Evolutionary conservation across 1,140 invertebrate species (phyloP).

Genomic region (Macrosteles quadrilineatus): DNA sequence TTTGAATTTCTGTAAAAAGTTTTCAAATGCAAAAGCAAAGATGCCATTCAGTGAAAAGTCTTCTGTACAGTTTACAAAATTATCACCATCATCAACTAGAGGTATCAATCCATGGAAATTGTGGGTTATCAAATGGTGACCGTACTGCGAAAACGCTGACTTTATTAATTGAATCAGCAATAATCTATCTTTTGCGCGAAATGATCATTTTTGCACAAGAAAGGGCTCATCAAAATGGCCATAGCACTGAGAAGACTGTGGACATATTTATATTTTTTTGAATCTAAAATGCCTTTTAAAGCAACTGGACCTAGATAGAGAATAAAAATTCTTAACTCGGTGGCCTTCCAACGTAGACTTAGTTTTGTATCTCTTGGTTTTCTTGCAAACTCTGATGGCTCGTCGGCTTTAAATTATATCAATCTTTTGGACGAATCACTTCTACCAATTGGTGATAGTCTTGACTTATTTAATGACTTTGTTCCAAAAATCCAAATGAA

Average conservation of each 20-base stretch:
- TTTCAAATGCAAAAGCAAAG: not conserved
- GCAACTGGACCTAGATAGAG: slow-evolving; percentile 40
- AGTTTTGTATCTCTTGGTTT: slow-evolving; percentile 40
- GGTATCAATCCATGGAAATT: slow-evolving; percentile 37
- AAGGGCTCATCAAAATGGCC: not conserved
- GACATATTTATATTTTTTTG: slow-evolving; percentile 6
- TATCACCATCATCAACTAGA: slow-evolving; percentile 28
- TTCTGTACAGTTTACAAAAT: slow-evolving; percentile 17
- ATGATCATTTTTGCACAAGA: not conserved
- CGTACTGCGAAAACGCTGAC: slow-evolving; percentile 37
- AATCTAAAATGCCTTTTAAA: slow-evolving; percentile 15
- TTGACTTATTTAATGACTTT: not conserved
- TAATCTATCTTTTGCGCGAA: not conserved
- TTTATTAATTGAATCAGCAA: slow-evolving; percentile 28
- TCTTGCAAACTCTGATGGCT: slow-evolving; percentile 43
- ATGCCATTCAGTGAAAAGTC: slow-evolving; percentile 27
- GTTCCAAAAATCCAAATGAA: slow-evolving; percentile 40
- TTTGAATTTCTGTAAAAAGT: slow-evolving; percentile 20
- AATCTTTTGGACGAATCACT: slow-evolving; percentile 29
- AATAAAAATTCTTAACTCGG: slow-evolving; percentile 49
- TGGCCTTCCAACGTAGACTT: slow-evolving; percentile 45
- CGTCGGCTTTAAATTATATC: slow-evolving; percentile 27
- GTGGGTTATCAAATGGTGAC: slow-evolving; percentile 44
- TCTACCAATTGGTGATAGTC: not conserved
- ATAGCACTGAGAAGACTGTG: not conserved